Percentiles rank a stretch among this genome's conserved stretches.
Conservation (phyloP, 2,113 vertebrate species). For the Nothoprocta perdicaria region DNA sequence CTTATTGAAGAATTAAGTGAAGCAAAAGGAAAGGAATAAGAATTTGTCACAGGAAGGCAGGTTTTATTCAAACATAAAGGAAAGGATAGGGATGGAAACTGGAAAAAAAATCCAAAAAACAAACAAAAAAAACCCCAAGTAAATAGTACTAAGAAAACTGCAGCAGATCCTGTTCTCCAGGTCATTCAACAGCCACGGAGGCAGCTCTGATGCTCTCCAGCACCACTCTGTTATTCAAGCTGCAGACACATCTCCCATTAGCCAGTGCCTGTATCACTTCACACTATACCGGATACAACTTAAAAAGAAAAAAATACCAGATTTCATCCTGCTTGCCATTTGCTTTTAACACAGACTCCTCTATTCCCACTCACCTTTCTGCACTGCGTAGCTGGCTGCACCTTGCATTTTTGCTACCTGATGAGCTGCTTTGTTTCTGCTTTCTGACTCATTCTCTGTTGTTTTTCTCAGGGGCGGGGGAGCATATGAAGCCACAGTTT, state of each 20-base stretch:
- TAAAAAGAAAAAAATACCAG: not conserved
- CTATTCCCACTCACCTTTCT: not conserved
- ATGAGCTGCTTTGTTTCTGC: not conserved
- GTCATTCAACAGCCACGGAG: not conserved
- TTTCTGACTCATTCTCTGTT: not conserved
- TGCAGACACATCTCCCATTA: not conserved
- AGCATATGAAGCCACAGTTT: not conserved
- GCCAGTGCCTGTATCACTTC: not conserved
- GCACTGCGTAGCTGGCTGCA: not conserved
- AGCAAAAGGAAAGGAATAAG: not conserved
- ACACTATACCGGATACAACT: not conserved
- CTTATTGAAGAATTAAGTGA: not conserved
- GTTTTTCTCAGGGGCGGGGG: not conserved
- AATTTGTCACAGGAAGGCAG: not conserved
- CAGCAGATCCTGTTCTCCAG: not conserved
- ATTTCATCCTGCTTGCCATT: not conserved
- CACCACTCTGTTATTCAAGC: not conserved
- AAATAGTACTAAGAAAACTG: not conserved
- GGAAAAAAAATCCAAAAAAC: not conserved
- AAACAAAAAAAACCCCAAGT: not conserved
- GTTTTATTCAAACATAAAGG: not conserved
- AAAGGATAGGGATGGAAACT: not conserved
- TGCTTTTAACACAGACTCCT: not conserved
- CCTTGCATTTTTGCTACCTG: accelerated
- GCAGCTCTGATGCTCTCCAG: not conserved